A percentile compares a stretch with the other conserved stretches of the same genome.
Conservation (phyloP, 1,140 invertebrate species). For the Bombus balteatus region DNA sequence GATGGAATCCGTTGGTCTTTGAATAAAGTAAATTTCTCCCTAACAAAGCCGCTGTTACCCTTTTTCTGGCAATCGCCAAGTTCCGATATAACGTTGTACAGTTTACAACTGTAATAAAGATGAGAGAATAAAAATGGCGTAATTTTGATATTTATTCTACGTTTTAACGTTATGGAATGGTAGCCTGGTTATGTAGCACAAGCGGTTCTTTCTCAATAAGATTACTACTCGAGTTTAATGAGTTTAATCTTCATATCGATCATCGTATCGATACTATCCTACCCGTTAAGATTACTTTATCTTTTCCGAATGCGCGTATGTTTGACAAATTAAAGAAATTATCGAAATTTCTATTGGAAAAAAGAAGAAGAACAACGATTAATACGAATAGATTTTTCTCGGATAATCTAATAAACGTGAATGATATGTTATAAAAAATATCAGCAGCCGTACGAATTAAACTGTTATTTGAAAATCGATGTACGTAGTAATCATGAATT, state of each 20-base stretch:
- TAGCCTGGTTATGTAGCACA: background rate
- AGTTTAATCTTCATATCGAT: background rate
- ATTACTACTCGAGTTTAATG: background rate
- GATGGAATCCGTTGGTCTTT: background rate
- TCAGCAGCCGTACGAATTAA: too few relatives aligned
- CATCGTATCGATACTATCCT: too few relatives aligned
- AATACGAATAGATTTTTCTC: too few relatives aligned
- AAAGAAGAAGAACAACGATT: too few relatives aligned
- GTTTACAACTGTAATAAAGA: too few relatives aligned
- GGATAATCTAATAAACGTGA: too few relatives aligned
- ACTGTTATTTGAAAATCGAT: background rate
- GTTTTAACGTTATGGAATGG: background rate
- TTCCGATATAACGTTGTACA: too few relatives aligned
- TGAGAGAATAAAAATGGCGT: background rate
- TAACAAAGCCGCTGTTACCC: background rate
- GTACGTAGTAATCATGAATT: rapidly evolving
- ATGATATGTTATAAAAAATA: background rate
- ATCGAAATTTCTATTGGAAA: too few relatives aligned
- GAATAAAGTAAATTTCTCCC: background rate
- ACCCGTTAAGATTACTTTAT: too few relatives aligned
- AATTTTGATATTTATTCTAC: background rate
- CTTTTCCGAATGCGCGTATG: too few relatives aligned
- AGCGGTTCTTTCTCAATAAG: background rate
- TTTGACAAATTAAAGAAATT: too few relatives aligned
- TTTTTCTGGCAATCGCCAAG: too few relatives aligned